phyloP scores from a whole-genome alignment of 2,888 invertebrate genomes.

The Scaptodrosophila latifasciaeformis region DNA sequence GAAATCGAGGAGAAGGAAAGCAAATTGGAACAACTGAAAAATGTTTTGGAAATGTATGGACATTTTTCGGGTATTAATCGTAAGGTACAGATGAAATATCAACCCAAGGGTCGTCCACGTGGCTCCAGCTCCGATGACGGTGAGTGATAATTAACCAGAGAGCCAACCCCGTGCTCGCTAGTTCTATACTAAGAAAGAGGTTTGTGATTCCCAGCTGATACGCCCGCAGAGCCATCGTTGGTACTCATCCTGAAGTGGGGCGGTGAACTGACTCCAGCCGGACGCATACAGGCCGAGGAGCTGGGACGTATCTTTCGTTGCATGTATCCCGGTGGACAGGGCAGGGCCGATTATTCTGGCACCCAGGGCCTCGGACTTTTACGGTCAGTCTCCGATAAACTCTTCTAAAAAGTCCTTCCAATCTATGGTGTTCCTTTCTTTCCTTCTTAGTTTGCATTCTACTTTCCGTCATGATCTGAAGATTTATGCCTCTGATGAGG shows the following conservation, averaged over 20 bases:
- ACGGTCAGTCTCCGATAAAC: conserved; percentile 73
- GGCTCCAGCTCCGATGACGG: conserved; percentile 96
- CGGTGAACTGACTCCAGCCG: conserved; percentile 98
- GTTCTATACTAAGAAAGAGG: no score
- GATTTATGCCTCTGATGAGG: conserved; percentile 99
- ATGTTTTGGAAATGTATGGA: conserved; percentile 99
- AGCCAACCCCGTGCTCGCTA: background rate
- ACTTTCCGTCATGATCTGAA: conserved; percentile 99
- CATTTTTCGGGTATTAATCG: conserved; percentile 99
- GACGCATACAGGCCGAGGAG: conserved; percentile 97
- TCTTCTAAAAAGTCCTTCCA: no score
- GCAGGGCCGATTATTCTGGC: conserved; percentile 91
- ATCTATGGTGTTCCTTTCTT: background rate
- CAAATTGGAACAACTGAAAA: conserved; percentile 97
- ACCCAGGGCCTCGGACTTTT: conserved; percentile 97
- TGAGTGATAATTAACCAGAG: conserved; percentile 74
- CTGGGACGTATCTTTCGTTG: conserved; percentile 98
- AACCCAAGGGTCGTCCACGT: conserved; percentile 93
- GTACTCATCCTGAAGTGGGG: conserved; percentile 99
- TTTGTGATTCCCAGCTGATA: conserved; percentile 78
- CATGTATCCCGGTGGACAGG: conserved; percentile 99
- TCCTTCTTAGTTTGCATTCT: conserved; percentile 84
- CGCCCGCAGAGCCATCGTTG: conserved; percentile 92
- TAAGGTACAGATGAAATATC: conserved; percentile 99
- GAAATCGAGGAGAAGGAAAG: conserved; percentile 98